Evolutionary conservation across 2,888 invertebrate genomes (phyloP).

Genomic region (Pollenia griseotomentosa): DNA sequence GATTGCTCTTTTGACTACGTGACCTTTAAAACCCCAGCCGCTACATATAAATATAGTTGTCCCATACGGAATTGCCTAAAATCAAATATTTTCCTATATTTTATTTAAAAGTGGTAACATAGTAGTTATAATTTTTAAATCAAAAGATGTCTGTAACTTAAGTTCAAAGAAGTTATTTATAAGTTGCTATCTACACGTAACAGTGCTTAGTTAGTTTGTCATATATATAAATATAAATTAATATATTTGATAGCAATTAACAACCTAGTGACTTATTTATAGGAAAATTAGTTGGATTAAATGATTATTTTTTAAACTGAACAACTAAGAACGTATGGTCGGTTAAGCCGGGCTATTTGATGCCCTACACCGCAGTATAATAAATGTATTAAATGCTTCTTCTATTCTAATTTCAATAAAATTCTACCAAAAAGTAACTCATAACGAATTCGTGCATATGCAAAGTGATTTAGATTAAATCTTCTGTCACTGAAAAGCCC

Average conservation of each 20-base stretch:
- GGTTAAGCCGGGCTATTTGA: not conserved
- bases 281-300: slow-evolving; percentile 17
- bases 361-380: not conserved
- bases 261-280: slow-evolving; percentile 60
- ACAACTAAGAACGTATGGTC: not conserved
- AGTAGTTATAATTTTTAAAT: not conserved
- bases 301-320: slow-evolving; percentile 7
- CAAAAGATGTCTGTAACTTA: not conserved
- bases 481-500: slow-evolving; percentile 5
- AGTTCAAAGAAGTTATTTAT: not conserved
- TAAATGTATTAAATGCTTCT: not conserved
- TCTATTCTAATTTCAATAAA: not conserved
- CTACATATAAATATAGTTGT: slow-evolving; percentile 2
- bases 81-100: too few relatives aligned
- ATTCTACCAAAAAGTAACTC: not conserved
- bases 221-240: slow-evolving; percentile 39
- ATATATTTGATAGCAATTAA: slow-evolving; percentile 48
- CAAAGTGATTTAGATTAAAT: not conserved
- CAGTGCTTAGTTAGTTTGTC: slow-evolving; percentile 38
- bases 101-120: not conserved
- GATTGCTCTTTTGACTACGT: slow-evolving; percentile 39
- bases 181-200: slow-evolving; percentile 32
- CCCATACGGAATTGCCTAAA: not conserved
- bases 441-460: not conserved
- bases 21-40: slow-evolving; percentile 62